These are phyloP conservation scores for Acleris literana DNA, from an alignment of 2,888 invertebrate genomes.

Conservation along the genomic window DNA sequence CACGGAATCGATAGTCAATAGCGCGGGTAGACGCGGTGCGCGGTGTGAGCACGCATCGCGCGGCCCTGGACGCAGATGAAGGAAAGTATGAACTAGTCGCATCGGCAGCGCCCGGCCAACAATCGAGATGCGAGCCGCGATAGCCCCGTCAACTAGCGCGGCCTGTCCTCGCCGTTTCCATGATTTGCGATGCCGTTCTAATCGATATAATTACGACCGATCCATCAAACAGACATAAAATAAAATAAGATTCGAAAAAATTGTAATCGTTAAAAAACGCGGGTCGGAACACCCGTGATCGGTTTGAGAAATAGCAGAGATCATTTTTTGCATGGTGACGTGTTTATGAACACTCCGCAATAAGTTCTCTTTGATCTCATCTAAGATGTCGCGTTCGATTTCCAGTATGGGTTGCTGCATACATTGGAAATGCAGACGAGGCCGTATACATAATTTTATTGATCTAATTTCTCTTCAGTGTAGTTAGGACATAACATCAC, in stretches of 20 bases:
- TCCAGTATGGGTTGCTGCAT: slow-evolving; percentile 49
- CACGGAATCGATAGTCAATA: slow-evolving; percentile 69
- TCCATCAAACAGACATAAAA: slow-evolving; percentile 73
- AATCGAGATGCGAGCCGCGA: slow-evolving; percentile 76
- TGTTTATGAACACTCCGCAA: slow-evolving; percentile 75
- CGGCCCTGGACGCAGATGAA: slow-evolving; percentile 71
- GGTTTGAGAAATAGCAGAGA: slow-evolving; percentile 76
- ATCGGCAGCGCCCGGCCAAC: slow-evolving; percentile 60
- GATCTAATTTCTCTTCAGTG: slow-evolving; percentile 59
- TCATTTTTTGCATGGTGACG: slow-evolving; percentile 75
- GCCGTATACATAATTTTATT: slow-evolving; percentile 61
- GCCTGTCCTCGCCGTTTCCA: slow-evolving; percentile 77
- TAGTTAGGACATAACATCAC: slow-evolving; percentile 63
- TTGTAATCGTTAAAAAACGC: slow-evolving; percentile 53
- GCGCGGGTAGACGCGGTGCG: slow-evolving; percentile 60
- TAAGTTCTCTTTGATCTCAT: slow-evolving; percentile 77
- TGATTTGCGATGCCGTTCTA: slow-evolving; percentile 80
- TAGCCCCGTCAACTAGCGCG: slow-evolving; percentile 76
- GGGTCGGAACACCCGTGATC: slow-evolving; percentile 50
- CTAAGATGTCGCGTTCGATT: slow-evolving; percentile 61
- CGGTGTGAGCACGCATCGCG: slow-evolving; percentile 66
- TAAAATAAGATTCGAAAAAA: too few species aligned
- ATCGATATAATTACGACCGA: slow-evolving; percentile 79
- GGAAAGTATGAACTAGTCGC: slow-evolving; percentile 66
- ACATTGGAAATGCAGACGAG: slow-evolving; percentile 51